Base-by-base conservation (phyloP, 64 coral and sea anemone species). In the Porites lutea region DNA sequence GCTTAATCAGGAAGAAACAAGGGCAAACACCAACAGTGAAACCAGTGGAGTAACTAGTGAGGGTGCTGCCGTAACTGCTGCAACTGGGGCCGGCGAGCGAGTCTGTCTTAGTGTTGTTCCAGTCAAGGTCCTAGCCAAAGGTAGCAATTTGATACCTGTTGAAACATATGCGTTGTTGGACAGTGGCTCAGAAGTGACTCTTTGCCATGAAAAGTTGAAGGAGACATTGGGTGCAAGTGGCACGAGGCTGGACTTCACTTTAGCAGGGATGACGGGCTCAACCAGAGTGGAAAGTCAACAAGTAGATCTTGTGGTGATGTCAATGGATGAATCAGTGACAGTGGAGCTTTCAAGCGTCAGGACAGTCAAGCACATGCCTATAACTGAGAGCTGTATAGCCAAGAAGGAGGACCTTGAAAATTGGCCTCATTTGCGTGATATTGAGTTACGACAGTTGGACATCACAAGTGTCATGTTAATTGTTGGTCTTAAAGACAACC, bases 71-170 rank as follows among this genome's bases (percentile, higher is more conserved):
- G 78, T 77, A 14, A 73, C 88, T 81, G 87, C 72, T 4, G 69
- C 50, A 15, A 96, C 77, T 78, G 77, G 84, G 69, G 86, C 79
- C 48, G 79, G 87, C 37, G 65, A 96, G n/a, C 72, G 86, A 73
- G 86, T 96, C 4, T 96, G 94, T 78, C 86, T 92, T 7, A 87
- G 89, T 68, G 90, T 92, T 51, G 74, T 96, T 89, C 89, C 94
- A 57, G 86, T 96, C 20, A 88, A 92, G 47, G 90, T 96, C 64
- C 48, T 72, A 66, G 77, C 79, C 61, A 92, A 65, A 19, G 87
- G 73, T 16, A 49, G 80, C 19, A 44, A 60, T 54, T 58, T 48
- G 47, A 44, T 37, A 62, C 45, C 48, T 0, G 57, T 88, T 71
- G 66, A 88, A 19, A 96, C 89, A n/a, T n/a, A n/a, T n/a, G n/a